phyloP scores from a whole-genome alignment of 2,888 invertebrate species.

The Cybosia mesomella region DNA sequence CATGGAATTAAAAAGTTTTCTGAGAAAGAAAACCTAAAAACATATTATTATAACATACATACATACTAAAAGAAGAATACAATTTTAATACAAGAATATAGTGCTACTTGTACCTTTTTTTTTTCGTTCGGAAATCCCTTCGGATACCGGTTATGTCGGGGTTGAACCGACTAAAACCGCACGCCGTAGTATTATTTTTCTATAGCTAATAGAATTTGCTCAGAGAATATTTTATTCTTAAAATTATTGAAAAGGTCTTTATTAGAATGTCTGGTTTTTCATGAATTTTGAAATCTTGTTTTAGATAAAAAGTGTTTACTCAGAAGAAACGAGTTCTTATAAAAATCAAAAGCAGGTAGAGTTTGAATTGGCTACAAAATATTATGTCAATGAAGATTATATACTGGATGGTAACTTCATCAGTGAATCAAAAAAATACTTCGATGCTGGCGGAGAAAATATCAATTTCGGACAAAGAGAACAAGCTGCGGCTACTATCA shows the following conservation, averaged over 20 bases:
- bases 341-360: constrained; percentile 41
- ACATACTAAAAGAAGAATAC: not conserved
- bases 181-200: too few species aligned
- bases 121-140: too few species aligned
- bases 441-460: constrained; percentile 51
- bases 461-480: constrained; percentile 49
- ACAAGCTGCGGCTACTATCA: constrained; percentile 56
- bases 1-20: not conserved
- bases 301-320: constrained; percentile 51
- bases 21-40: not conserved
- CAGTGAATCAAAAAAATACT: constrained; percentile 31
- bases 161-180: too few species aligned
- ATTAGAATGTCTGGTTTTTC: not conserved
- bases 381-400: constrained; percentile 38
- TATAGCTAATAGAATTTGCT: too few species aligned
- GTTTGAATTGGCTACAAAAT: constrained; percentile 49
- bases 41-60: not conserved
- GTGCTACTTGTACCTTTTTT: too few species aligned
- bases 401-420: constrained; percentile 41
- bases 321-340: constrained; percentile 31
- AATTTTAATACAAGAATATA: too few species aligned
- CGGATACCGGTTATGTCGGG: too few species aligned
- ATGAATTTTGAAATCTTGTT: constrained; percentile 21
- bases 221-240: not conserved
- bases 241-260: not conserved